Conservation (phyloP, 1,140 invertebrate species). For the Plectrocnemia conspersa region DNA sequence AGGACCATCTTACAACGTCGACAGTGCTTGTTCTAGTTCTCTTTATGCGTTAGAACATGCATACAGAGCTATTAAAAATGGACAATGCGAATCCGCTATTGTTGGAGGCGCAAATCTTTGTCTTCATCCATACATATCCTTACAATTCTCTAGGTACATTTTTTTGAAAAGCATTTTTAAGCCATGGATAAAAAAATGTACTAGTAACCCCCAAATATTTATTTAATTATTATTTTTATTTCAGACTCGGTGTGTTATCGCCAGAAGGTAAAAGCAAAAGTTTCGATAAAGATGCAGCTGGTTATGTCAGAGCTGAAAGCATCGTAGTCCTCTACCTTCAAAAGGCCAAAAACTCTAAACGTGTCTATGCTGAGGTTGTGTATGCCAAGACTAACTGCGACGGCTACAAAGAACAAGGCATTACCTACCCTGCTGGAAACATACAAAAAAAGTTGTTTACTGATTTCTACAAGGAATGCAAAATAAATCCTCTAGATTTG, state of each 20-base stretch:
- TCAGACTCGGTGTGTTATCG: constrained; percentile 77
- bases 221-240: constrained; percentile 30
- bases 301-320: constrained; percentile 73
- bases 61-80: constrained; percentile 69
- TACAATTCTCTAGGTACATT: constrained; percentile 69
- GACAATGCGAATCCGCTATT: constrained; percentile 76
- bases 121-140: constrained; percentile 75
- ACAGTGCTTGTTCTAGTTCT: constrained; percentile 90
- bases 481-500: constrained; percentile 64
- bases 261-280: constrained; percentile 81
- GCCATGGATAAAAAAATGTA: too few relatives aligned
- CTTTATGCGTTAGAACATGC: constrained; percentile 80
- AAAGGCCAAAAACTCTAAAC: constrained; percentile 69
- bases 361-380: constrained; percentile 47
- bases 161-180: too few relatives aligned
- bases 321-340: constrained; percentile 76
- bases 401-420: constrained; percentile 83
- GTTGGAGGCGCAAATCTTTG: constrained; percentile 82
- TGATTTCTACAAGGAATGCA: constrained; percentile 84
- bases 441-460: constrained; percentile 73
- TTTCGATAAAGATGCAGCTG: constrained; percentile 79
- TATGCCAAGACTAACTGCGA: constrained; percentile 74
- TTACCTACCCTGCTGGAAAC: constrained; percentile 84
- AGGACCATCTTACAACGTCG: constrained; percentile 76
- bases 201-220: neutral